These are phyloP conservation scores for Drosophila azteca DNA, from an alignment of 1,140 invertebrate species.

Conservation along the genomic window DNA sequence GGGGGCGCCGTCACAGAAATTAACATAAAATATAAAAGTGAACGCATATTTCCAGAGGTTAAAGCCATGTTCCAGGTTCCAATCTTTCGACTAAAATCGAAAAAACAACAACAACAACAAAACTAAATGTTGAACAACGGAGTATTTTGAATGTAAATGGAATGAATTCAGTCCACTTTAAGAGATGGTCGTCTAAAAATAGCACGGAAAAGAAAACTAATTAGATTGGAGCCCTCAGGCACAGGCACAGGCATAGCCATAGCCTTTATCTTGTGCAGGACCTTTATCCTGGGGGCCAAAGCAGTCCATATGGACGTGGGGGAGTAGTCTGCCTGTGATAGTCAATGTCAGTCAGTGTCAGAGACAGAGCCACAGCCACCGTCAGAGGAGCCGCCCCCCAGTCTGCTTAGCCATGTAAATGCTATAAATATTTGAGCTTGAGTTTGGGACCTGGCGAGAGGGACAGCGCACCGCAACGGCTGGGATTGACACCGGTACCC, in stretches of 20 bases:
- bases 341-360: constrained; percentile 32
- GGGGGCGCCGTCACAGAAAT: constrained; percentile 19
- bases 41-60: too few relatives aligned
- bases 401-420: constrained; percentile 43
- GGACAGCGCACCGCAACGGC: not conserved
- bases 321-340: not conserved
- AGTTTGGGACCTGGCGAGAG: constrained; percentile 27
- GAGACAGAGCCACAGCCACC: not conserved
- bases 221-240: constrained; percentile 37
- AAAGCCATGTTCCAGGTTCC: too few relatives aligned
- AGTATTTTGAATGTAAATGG: not conserved
- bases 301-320: too few relatives aligned
- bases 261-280: constrained; percentile 10
- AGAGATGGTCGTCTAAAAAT: constrained; percentile 32
- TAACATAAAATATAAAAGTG: constrained; percentile 19
- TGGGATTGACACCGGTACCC: not conserved
- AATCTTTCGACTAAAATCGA: too few relatives aligned
- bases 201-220: constrained; percentile 35
- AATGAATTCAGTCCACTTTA: constrained; percentile 1
- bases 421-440: constrained; percentile 51
- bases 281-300: not conserved
- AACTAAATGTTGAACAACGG: too few relatives aligned
- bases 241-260: constrained; percentile 14
- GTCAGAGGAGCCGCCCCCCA: constrained; percentile 1
- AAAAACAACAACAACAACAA: too few relatives aligned